Base-by-base conservation (phyloP, 35 echinoderm and acorn worm species). In the Diadema setosum region DNA sequence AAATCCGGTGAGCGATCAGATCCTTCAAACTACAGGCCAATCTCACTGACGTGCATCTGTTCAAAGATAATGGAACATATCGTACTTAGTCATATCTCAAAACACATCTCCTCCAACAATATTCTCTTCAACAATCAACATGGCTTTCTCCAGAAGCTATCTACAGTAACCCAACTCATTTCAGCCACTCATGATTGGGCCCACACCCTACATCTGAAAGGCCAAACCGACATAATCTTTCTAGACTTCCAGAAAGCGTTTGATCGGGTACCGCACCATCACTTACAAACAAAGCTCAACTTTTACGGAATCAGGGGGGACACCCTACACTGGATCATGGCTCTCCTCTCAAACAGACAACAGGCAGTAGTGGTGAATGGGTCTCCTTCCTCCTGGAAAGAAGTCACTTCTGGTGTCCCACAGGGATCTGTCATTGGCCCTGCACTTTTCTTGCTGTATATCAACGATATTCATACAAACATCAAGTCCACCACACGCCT, bases 311-410 rank as follows among this genome's bases (percentile, higher is more conserved):
- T 88, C 2, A 56, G 67, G 24, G 86, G 70, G 3, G 26, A 80
- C 21, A 46, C 70, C n/a, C 69, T 76, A 11, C 6, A 3, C 0
- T 88, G 86, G 86, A 80, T 58, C 8, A 78, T 46, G 42, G 29
- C 81, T 15, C 70, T 88, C 17, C 44, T 88, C 15, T 56, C 86
- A 15, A 45, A 39, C 32, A 74, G 67, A 23, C 27, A 46, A 7
- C 84, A 86, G 31, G 70, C 45, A 57, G 86, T 88, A 24, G 76
- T 58, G 5, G 16, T 89, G 7, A 76, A 94, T 85, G 92, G 92
- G 21, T 33, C 36, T 35, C 39, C 78, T 20, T 85, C 87, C 32
- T n/a, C 33, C 5, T 85, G 80, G 45, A 80, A 84, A 61, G 29
- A 70, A 34, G 92, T 86, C 6, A 81, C 64, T 48, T 70, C 55